Evolutionary conservation across 2,113 vertebrate genomes (phyloP).

Genomic region (Amphilophus citrinellus): DNA sequence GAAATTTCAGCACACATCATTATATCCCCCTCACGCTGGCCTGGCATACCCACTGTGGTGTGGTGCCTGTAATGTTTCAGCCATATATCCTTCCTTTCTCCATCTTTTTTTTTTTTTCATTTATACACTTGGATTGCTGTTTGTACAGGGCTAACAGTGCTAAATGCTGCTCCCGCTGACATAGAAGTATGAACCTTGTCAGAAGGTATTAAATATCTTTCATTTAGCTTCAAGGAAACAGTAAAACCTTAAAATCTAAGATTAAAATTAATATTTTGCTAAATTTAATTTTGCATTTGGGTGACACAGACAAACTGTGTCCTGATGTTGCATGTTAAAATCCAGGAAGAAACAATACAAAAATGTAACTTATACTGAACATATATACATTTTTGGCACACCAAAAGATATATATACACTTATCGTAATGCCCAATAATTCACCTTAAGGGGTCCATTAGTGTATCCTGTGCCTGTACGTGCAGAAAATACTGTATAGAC

Average conservation of each 20-base stretch:
- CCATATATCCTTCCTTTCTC: neutral
- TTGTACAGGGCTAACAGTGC: neutral
- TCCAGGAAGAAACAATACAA: no score
- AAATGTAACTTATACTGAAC: no score
- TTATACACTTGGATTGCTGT: neutral
- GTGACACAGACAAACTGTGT: neutral
- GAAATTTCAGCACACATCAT: neutral
- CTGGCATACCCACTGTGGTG: neutral
- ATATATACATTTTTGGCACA: no score
- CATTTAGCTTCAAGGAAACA: no score
- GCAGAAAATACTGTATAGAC: no score
- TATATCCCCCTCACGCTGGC: neutral
- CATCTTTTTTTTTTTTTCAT: neutral
- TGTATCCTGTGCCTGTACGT: no score
- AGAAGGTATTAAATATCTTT: no score
- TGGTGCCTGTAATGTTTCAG: neutral
- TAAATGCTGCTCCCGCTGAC: neutral
- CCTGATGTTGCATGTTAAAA: neutral
- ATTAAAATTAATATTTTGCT: neutral
- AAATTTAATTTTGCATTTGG: neutral
- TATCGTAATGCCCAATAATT: no score
- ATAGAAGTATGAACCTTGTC: neutral
- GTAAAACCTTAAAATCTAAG: neutral
- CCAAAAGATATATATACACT: neutral
- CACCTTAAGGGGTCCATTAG: no score